Evolutionary conservation across 2,888 invertebrate species (phyloP), one percentile per base, ranked within the genome.

Genomic region (Scrobipalpa costella): DNA sequence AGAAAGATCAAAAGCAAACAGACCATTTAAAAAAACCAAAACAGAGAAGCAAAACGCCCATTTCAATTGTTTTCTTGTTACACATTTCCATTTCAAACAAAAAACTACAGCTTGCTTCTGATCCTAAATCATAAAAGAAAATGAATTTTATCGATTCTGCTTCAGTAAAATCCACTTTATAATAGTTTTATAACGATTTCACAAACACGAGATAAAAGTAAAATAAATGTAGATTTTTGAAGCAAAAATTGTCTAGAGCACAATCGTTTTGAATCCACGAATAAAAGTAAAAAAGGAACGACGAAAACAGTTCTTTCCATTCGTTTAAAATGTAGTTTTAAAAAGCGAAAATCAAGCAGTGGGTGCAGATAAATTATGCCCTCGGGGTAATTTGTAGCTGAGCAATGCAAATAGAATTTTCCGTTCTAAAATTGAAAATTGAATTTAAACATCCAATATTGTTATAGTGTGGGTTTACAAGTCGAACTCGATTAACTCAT

Each of bases 341-440:
- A 57, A 57, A 57, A 57, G 38, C 38, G 36, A 57, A 57, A 57
- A 57, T 57, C 57, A 38, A 36, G 57, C 17, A 19, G 17, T 17
- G 27, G 5, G 5, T 38, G 19, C 19, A 57, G 57, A 57, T 57
- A 57, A 57, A 38, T 57, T 57, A 57, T 57, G 36, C 57, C 36
- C 38, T 57, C 15, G 2, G 57, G 57, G 57, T 57, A 57, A 57
- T 57, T 57, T 57, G 57, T 27, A 57, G 57, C 57, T 38, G 57
- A 19, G 57, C 57, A 57, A 57, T 57, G 57, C 57, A 57, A 57
- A 57, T 57, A 57, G 57, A 38, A 38, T 57, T 57, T 57, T 38
- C 38, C 57, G 34, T 55, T 55, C 57, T 38, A 38, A 38, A 57
- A 57, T 57, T 57, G 57, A 57, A 57, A 38, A 38, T 38, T 36